A percentile compares a stretch with the other conserved stretches of the same genome.
phyloP scores from a whole-genome alignment of 2,888 invertebrate genomes.

The Yponomeuta malinellus region DNA sequence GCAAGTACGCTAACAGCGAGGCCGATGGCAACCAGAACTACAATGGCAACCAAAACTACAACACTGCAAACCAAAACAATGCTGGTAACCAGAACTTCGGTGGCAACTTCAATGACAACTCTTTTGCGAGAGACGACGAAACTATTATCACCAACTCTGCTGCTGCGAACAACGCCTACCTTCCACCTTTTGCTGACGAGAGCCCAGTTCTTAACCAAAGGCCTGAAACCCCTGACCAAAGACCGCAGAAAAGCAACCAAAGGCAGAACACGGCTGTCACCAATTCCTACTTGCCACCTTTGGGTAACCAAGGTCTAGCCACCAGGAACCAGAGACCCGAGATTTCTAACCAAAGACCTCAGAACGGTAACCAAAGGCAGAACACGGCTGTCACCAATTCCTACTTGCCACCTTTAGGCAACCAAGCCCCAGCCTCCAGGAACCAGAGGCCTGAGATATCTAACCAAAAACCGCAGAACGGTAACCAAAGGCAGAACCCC shows the following conservation, averaged over 20 bases:
- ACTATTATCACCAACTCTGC: constrained; percentile 5
- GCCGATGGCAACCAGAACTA: constrained; percentile 20
- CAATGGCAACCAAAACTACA: constrained; percentile 18
- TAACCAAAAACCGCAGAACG: background rate
- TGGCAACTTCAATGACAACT: constrained; percentile 23
- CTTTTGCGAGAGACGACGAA: background rate
- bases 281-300: constrained; percentile 3
- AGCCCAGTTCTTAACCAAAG: background rate
- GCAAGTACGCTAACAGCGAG: constrained; percentile 37
- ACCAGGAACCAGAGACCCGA: too few species aligned
- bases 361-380: background rate
- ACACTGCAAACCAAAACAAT: constrained; percentile 11
- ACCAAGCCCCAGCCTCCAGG: background rate
- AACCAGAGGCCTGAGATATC: too few species aligned
- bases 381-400: background rate
- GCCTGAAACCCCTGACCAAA: background rate
- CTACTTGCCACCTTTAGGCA: background rate
- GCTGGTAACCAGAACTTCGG: constrained; percentile 18
- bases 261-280: too few species aligned
- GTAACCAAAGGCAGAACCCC: background rate
- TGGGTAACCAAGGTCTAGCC: background rate
- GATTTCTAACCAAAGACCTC: background rate
- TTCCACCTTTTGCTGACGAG: background rate
- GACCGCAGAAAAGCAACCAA: background rate
- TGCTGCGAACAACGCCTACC: background rate